Evolutionary conservation across 2,797 vertebrate species (phyloP).

Genomic region (Enteromius fasciolatus): DNA sequence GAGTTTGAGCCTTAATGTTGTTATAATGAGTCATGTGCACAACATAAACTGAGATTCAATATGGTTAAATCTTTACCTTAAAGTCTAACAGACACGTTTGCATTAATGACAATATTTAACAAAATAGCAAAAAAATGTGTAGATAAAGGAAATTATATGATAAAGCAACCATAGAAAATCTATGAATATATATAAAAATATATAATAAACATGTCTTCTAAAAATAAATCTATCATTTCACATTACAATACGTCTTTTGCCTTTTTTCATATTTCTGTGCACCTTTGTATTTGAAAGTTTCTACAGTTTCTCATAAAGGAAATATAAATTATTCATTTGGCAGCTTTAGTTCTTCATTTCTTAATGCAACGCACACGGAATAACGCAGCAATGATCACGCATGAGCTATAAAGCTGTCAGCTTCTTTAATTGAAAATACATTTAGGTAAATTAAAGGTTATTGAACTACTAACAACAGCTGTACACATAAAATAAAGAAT

Average conservation of each 20-base stretch:
- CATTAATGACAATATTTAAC: constrained; percentile 51
- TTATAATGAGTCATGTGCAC: constrained; percentile 22
- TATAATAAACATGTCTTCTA: constrained; percentile 48
- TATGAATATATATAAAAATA: constrained; percentile 55
- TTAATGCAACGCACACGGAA: background rate
- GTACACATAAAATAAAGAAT: background rate
- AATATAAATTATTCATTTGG: background rate
- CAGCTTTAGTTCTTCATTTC: background rate
- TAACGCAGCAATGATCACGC: background rate
- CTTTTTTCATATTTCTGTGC: constrained; percentile 60
- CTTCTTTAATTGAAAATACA: constrained; percentile 40
- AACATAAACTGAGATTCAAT: constrained; percentile 26
- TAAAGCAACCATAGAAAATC: constrained; percentile 70
- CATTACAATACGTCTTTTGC: constrained; percentile 75
- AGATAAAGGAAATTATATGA: constrained; percentile 67
- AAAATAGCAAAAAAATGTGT: constrained; percentile 50
- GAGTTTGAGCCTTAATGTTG: background rate
- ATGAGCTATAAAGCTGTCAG: constrained; percentile 12
- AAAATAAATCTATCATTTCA: constrained; percentile 68
- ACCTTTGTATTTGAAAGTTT: background rate
- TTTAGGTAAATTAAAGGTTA: constrained; percentile 29
- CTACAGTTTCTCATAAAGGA: background rate
- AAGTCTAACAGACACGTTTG: constrained; percentile 15
- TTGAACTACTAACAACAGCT: constrained; percentile 29
- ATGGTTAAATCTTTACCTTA: constrained; percentile 23